A percentile compares a stretch with the other conserved stretches of the same genome.
Conservation (phyloP, 2,797 vertebrate genomes). For the Coluber constrictor region DNA sequence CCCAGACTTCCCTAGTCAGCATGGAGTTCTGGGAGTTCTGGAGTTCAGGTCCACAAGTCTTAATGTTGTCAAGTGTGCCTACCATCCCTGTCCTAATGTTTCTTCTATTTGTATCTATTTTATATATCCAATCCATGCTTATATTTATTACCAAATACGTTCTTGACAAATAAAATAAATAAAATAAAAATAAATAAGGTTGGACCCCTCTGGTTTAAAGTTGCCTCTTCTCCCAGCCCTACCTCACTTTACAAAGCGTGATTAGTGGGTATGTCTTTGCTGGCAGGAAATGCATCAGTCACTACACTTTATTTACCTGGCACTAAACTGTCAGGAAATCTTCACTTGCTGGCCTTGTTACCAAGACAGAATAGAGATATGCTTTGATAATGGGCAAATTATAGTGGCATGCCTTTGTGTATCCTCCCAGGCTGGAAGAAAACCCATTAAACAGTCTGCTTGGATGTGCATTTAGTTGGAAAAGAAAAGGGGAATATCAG, state of each 20-base stretch:
- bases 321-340: background rate
- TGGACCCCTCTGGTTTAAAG: too few species aligned
- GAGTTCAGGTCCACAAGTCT: too few species aligned
- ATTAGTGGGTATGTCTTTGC: background rate
- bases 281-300: background rate
- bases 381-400: background rate
- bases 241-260: background rate
- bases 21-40: too few species aligned
- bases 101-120: too few species aligned
- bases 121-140: too few species aligned
- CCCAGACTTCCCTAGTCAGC: too few species aligned
- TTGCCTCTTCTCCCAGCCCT: background rate
- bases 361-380: background rate
- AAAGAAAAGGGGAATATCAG: background rate
- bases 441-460: background rate
- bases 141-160: too few species aligned
- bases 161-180: too few species aligned
- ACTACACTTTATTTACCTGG: background rate
- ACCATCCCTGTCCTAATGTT: too few species aligned
- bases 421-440: background rate
- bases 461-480: background rate
- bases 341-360: background rate
- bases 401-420: background rate
- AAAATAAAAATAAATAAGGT: too few species aligned
- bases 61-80: too few species aligned